Base-by-base conservation (phyloP, 2,113 vertebrate genomes). In the Xenopus laevis region DNA sequence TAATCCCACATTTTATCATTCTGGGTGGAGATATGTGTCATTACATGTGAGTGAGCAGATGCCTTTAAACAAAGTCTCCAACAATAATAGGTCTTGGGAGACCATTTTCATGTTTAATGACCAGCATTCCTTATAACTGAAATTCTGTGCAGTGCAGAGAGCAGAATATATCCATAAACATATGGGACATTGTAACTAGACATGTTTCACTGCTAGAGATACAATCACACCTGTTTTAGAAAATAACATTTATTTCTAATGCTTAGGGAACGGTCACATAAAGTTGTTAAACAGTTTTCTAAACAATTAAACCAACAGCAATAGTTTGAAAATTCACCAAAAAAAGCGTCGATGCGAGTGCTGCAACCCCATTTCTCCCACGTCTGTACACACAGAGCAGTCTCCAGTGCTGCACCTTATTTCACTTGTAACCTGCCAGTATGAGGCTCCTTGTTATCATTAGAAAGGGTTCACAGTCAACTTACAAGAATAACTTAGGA, bases 181-280 rank as follows among this genome's bases (percentile, higher is more conserved):
- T 40, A 40, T 40, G 2, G 33, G 6, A 9, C 6, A 5, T 6
- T 40, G 33, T 40, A 9, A 9, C 33, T 40, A 40, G 33, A 55
- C 8, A n/a, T n/a, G 15, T n/a, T 13, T n/a, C 17, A 8, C 7
- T 55, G 53, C 8, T 55, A 55, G 17, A 55, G 17, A 55, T n/a
- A 55, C 4, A 16, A 60, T 21, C 18, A 60, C 58, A 60, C 58
- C 18, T 3, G n/a, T 81, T 84, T 79, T 91, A 91, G 93, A 96
- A 97, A 98, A 98, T 98, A 96, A 95, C 94, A 94, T 98, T 98
- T 98, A 98, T 98, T 99, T 95, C 92, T 95, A 93, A 93, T 86
- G 76, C 79, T 84, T 86, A 89, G 85, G 87, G 93, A 93, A 91
- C 94, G 91, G 85, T 88, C 90, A 87, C 92, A 95, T 92, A 93